phyloP scores from a whole-genome alignment of 1,140 invertebrate species.

The Drosophila kikkawai region DNA sequence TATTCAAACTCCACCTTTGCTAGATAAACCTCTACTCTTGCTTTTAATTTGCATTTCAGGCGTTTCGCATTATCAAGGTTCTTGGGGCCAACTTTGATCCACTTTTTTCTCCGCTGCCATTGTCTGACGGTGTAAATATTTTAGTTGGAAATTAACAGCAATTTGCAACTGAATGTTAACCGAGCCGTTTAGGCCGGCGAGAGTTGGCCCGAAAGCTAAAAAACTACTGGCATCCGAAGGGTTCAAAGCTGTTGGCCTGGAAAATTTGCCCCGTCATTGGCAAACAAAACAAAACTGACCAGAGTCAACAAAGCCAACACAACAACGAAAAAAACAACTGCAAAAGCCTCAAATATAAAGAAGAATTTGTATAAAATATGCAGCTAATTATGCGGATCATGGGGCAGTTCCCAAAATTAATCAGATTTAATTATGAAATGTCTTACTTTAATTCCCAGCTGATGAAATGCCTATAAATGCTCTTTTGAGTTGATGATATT shows the following conservation, averaged over 20 bases:
- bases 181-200: constrained; percentile 38
- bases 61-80: constrained; percentile 61
- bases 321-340: neutral
- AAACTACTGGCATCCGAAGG: constrained; percentile 8
- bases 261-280: constrained; percentile 68
- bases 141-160: constrained; percentile 64
- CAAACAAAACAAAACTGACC: constrained; percentile 75
- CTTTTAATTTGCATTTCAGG: constrained; percentile 60
- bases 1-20: neutral
- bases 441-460: constrained; percentile 20
- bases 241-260: constrained; percentile 37
- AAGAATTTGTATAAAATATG: constrained; percentile 16
- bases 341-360: constrained; percentile 14
- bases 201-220: constrained; percentile 8
- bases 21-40: neutral
- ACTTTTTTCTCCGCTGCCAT: constrained; percentile 44
- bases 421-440: constrained; percentile 28
- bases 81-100: constrained; percentile 55
- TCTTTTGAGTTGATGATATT: neutral
- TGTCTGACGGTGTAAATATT: constrained; percentile 60
- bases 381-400: constrained; percentile 1
- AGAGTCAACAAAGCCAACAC: constrained; percentile 53
- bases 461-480: constrained; percentile 31
- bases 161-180: constrained; percentile 50
- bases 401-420: constrained; percentile 41